phyloP scores from a whole-genome alignment of 2,888 invertebrate species.

The Dicyrtomina minuta region DNA sequence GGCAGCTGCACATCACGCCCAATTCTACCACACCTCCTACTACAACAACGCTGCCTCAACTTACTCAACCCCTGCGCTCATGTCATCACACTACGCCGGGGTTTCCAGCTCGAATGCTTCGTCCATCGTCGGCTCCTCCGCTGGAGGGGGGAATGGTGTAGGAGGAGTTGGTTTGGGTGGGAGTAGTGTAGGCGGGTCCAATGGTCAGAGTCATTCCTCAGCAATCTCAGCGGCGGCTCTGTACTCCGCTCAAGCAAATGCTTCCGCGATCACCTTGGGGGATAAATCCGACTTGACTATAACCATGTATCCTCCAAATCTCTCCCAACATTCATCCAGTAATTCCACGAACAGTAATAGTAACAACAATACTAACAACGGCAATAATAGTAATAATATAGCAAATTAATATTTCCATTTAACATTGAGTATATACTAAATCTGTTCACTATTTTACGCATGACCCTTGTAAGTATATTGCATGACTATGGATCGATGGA shows the following conservation, averaged over 20 bases:
- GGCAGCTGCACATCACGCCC: constrained; percentile 40
- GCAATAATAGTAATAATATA: constrained; percentile 28
- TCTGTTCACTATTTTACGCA: too few relatives aligned
- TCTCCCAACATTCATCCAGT: constrained; percentile 33
- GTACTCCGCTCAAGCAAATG: constrained; percentile 13
- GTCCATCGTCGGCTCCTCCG: constrained; percentile 8
- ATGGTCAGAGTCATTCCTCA: constrained; percentile 1
- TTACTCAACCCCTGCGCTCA: constrained; percentile 35
- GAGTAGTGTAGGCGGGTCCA: not conserved
- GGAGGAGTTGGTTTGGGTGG: not conserved
- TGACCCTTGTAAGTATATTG: too few relatives aligned
- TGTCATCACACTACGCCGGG: constrained; percentile 30
- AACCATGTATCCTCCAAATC: constrained; percentile 49
- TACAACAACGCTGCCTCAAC: constrained; percentile 41
- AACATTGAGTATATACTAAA: too few relatives aligned
- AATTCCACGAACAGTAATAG: constrained; percentile 10
- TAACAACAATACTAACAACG: constrained; percentile 8
- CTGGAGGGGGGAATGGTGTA: not conserved
- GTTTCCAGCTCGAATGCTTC: constrained; percentile 25
- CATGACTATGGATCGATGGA: too few relatives aligned
- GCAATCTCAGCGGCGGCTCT: not conserved
- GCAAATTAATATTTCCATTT: too few relatives aligned
- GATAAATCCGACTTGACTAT: constrained; percentile 52
- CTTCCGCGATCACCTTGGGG: constrained; percentile 41
- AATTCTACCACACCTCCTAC: constrained; percentile 45